Evolutionary conservation across 2,113 vertebrate genomes (phyloP), one percentile per base, ranked within the genome.

Genomic region (Neoarius graeffei): DNA sequence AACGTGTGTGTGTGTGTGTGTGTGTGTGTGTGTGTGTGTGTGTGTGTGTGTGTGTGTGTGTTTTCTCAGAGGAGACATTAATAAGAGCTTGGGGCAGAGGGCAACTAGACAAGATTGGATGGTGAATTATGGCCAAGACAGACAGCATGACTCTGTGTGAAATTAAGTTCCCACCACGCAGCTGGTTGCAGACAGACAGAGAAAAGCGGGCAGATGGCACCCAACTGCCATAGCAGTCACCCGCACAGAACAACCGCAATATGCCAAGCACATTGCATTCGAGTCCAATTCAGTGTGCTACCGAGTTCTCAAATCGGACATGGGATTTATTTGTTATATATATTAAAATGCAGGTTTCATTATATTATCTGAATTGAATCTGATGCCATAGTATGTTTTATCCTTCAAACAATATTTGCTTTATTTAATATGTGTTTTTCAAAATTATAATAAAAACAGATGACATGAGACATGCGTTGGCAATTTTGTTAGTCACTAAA

Each of bases 181-280:
- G 85, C 67, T 90, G 88, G 80, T 86, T 77, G n/a, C 83, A 69
- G 87, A 83, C 77, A 76, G 56, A 81, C 81, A 15, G 86, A 89
- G 83, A 89, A 67, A 27, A 85, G 23, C 66, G 60, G 69, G 30
- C 91, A 91, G 89, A 90, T 90, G 91, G 91, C 86, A 57, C 50
- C 88, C 88, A 88, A 80, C 88, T 89, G 88, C 81, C 88, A 57
- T 30, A 17, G 77, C 81, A 48, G 84, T 52, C 77, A 85, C 84
- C 62, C 86, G 66, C 84, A 56, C 86, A 85, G 86, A 88, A 71
- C 56, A 77, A 80, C 84, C 79, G 42, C 86, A 86, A 86, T 67
- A 85, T 88, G 87, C 80, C 86, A 85, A 86, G 69, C 67, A 62
- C 25, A 66, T 84, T 52, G 71, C 35, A 73, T 88, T 66, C 42